Percentiles rank a stretch among this genome's conserved stretches.
Conservation (phyloP, 2,797 vertebrate species). For the Eleutherodactylus coqui region DNA sequence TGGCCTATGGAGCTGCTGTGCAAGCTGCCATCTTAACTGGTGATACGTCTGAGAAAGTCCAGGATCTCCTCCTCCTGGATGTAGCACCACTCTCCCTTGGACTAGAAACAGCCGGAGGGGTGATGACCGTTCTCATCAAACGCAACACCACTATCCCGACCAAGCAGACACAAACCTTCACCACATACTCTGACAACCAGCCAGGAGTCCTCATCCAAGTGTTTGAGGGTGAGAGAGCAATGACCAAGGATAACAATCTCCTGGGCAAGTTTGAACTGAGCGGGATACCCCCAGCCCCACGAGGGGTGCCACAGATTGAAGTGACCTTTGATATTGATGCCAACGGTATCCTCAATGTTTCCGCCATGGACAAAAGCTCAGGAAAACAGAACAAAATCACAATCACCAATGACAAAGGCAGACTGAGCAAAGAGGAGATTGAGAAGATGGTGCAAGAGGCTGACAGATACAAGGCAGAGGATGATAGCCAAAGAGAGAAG, state of each 20-base stretch:
- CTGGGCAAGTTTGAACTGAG: constrained; percentile 78
- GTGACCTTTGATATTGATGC: constrained; percentile 79
- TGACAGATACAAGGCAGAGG: background rate
- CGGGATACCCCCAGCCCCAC: constrained; percentile 75
- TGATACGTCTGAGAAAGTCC: constrained; percentile 72
- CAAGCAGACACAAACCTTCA: constrained; percentile 81
- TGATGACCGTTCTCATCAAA: constrained; percentile 78
- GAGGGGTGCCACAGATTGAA: constrained; percentile 77
- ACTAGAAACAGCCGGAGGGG: constrained; percentile 78
- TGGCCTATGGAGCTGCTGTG: constrained; percentile 62
- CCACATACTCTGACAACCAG: constrained; percentile 80
- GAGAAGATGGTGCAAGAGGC: constrained; percentile 68
- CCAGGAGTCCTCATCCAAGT: constrained; percentile 78
- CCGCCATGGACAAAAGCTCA: constrained; percentile 68
- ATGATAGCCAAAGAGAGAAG: background rate
- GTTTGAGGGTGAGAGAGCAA: constrained; percentile 79
- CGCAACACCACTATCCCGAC: constrained; percentile 81
- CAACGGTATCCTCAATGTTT: constrained; percentile 75
- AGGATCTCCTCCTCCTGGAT: constrained; percentile 79
- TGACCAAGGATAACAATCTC: constrained; percentile 81
- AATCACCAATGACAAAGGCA: constrained; percentile 64
- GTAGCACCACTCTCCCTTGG: constrained; percentile 79
- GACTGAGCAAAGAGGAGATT: constrained; percentile 74
- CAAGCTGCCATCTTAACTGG: constrained; percentile 61
- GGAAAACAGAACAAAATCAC: constrained; percentile 69